Percentiles rank a stretch among this genome's conserved stretches.
These are phyloP conservation scores for Zosterops borbonicus DNA, from an alignment of 2,113 vertebrate genomes.

Conservation along the genomic window DNA sequence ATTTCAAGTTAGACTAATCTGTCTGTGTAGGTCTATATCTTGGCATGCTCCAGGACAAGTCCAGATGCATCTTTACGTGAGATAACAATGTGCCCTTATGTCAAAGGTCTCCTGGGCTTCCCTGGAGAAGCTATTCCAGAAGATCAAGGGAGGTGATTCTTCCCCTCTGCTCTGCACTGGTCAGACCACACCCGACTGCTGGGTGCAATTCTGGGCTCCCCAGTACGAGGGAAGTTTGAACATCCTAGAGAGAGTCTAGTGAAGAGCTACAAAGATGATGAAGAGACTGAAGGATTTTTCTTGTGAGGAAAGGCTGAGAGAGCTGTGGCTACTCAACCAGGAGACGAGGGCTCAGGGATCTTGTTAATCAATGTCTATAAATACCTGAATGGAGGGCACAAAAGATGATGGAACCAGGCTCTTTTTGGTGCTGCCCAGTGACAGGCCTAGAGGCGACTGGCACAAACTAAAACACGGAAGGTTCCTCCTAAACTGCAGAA, in stretches of 20 bases:
- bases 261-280: neutral
- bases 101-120: neutral
- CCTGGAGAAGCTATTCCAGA: neutral
- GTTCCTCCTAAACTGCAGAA: neutral
- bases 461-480: neutral
- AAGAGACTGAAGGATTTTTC: neutral
- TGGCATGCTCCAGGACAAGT: neutral
- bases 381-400: neutral
- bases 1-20: neutral
- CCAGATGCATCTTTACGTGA: neutral
- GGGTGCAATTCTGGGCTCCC: neutral
- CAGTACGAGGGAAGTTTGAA: neutral
- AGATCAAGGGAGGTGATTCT: neutral
- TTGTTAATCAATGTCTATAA: neutral
- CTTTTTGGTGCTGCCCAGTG: neutral
- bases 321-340: neutral
- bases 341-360: neutral
- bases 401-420: neutral
- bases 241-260: neutral
- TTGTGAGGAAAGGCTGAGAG: neutral
- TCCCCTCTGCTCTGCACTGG: neutral
- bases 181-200: neutral
- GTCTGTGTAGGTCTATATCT: neutral
- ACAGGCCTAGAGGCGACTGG: neutral
- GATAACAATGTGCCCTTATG: fast-evolving